A percentile compares a stretch with the other conserved stretches of the same genome.
These are phyloP conservation scores for Notothenia rossii DNA, from an alignment of 2,113 vertebrate genomes.

Conservation along the genomic window DNA sequence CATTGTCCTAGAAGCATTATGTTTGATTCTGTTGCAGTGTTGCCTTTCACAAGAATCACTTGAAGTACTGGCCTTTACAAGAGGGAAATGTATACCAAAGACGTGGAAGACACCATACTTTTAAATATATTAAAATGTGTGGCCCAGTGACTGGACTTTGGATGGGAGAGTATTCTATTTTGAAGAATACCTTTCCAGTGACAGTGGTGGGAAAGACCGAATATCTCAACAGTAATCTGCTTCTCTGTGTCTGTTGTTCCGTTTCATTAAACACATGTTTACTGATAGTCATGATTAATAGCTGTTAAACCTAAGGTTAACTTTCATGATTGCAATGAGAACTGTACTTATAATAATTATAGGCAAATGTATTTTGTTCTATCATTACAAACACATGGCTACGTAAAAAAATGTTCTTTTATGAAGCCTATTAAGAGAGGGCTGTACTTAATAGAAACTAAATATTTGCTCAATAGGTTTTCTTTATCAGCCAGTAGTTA, in stretches of 20 bases:
- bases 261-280: neutral
- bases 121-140: neutral
- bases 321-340: neutral
- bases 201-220: neutral
- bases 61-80: constrained; percentile 13
- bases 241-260: neutral
- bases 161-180: neutral
- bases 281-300: neutral
- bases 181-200: neutral
- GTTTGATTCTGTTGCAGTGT: constrained; percentile 6
- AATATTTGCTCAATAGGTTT: no score
- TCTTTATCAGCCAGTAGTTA: no score
- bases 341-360: neutral
- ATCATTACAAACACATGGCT: neutral
- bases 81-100: constrained; percentile 4
- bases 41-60: constrained; percentile 30
- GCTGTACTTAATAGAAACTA: no score
- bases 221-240: neutral
- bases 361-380: neutral
- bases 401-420: no score
- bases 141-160: neutral
- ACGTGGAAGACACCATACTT: neutral
- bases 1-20: neutral
- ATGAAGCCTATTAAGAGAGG: no score
- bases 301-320: neutral